Base-by-base conservation (phyloP, 2,113 vertebrate species). In the Hippocampus guttulatus region DNA sequence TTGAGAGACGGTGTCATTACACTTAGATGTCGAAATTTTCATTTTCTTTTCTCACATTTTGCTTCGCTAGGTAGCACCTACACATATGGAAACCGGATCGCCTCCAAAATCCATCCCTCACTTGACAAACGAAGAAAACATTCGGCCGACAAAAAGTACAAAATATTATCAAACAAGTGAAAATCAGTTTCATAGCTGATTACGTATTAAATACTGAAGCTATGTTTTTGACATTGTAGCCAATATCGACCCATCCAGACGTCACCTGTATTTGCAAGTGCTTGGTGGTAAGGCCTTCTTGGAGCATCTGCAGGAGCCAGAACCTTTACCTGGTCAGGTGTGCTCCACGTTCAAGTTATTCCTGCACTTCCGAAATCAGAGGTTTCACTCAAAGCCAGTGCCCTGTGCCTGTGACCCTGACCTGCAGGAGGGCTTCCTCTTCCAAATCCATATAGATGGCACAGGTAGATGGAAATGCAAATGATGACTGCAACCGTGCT, bases 271-370 rank as follows among this genome's bases (percentile, higher is more conserved):
- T 91, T 92, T 99, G 86, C 95, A 98, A 90, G 92, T 99, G 83
- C 92, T 97, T 84, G 94, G 96, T 81, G 97, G 97, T 77, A 98
- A 95, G 88, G 97, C 97, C 77, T 99, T 99, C 87, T 91, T 99
- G 84, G 97, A 99, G 74, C 96, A 98, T 85, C 94, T 99, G 54
- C 95, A 98, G 83, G 96, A 97, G 83, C 94, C 94, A 0, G 95
- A 96, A 64, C 94, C 94, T 84, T 91, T 97, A 86, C 95, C 96
- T 60, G 96, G 96, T 75, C 96, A 97, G 80, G 86, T 93, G 71
- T 95, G 93, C 87, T 95, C 95, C 30, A 98, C 95, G 1, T 98
- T 97, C 81, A 97, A 93, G 20, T 92, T 99, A 69, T 95, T 93
- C 89, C 89, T 99, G 52, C 94, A 98, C 87, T 99, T 97, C 83